Conservation (phyloP, 53 echinoderm and acorn worm species). For the Paracentrotus lividus region DNA sequence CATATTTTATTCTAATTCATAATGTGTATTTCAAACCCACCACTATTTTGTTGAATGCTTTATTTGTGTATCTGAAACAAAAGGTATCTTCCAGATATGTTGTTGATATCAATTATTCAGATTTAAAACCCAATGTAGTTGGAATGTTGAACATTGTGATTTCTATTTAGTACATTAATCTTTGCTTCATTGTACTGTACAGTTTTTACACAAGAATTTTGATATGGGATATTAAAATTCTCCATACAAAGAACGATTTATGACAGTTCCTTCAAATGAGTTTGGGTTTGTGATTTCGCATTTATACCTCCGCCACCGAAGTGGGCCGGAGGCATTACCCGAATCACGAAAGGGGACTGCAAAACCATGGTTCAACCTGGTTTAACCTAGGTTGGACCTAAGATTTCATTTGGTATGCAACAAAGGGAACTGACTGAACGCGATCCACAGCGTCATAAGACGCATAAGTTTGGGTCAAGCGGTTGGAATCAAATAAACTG, state of each 20-base stretch:
- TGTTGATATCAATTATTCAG: background rate
- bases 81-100: slow-evolving; percentile 46
- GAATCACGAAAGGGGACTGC: too few relatives aligned
- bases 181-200: slow-evolving; percentile 66
- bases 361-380: too few relatives aligned
- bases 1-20: background rate
- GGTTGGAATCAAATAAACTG: too few relatives aligned
- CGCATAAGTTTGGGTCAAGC: too few relatives aligned
- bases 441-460: too few relatives aligned
- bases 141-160: background rate
- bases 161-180: slow-evolving; percentile 52
- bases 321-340: too few relatives aligned
- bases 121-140: slow-evolving; percentile 21
- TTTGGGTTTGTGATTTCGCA: background rate
- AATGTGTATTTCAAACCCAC: slow-evolving; percentile 41
- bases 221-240: slow-evolving; percentile 73
- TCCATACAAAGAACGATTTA: slow-evolving; percentile 38
- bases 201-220: slow-evolving; percentile 75
- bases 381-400: too few relatives aligned
- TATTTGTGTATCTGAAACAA: slow-evolving; percentile 30
- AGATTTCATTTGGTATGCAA: too few relatives aligned
- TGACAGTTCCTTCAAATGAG: slow-evolving; percentile 18
- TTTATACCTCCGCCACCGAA: too few relatives aligned
- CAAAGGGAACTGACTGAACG: too few relatives aligned
- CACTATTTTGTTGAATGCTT: slow-evolving; percentile 26